Conservation (phyloP, 30 jellyfish, hydroid and myxozoan species). For the Aurelia sp. region DNA sequence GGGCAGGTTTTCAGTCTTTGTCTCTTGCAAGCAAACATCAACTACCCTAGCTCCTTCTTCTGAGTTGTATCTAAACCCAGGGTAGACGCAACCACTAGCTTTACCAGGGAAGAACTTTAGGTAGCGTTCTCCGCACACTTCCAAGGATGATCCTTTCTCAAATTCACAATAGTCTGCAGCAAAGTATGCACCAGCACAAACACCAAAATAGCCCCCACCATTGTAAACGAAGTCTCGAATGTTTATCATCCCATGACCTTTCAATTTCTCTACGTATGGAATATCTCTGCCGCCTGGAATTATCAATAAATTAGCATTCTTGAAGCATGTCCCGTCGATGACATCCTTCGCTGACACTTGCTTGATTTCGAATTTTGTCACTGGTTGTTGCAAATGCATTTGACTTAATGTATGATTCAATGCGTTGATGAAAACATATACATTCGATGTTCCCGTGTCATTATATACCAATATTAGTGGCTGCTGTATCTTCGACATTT, state of each 20-base stretch:
- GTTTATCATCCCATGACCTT: constrained; percentile 40
- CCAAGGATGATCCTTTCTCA: constrained; percentile 77
- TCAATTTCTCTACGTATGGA: constrained; percentile 67
- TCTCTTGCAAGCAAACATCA: constrained; percentile 11
- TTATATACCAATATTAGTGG: no score
- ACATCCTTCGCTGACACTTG: constrained; percentile 35
- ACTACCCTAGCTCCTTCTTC: constrained; percentile 73
- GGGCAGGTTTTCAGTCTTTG: neutral
- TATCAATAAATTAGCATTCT: constrained; percentile 38
- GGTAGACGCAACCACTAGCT: constrained; percentile 87
- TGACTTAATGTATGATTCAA: constrained; percentile 11
- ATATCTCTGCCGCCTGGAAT: constrained; percentile 96
- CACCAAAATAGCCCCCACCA: constrained; percentile 90
- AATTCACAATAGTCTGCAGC: constrained; percentile 72
- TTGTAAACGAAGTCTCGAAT: constrained; percentile 30
- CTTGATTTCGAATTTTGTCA: neutral
- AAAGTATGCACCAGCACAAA: constrained; percentile 96
- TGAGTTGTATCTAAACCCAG: constrained; percentile 82
- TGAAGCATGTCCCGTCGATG: constrained; percentile 17
- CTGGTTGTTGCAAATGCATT: neutral
- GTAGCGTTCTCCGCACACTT: constrained; percentile 72
- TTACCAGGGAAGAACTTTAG: constrained; percentile 71
- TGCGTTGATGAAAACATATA: constrained; percentile 42
- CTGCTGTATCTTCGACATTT: no score
- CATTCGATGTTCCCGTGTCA: no score